phyloP scores from a whole-genome alignment of 2,888 invertebrate genomes.

The Mystacides longicornis region DNA sequence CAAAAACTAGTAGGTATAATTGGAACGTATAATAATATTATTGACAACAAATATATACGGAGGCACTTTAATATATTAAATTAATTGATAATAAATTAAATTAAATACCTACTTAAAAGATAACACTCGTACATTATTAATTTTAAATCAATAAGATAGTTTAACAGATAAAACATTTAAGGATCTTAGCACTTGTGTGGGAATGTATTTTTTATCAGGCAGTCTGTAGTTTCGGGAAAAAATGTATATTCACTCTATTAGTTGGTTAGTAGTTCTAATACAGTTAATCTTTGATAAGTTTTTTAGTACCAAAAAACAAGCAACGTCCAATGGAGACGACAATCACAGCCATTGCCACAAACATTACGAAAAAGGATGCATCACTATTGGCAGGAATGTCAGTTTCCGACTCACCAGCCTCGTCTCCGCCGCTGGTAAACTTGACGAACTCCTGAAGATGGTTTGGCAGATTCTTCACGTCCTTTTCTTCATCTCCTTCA shows the following conservation, averaged over 20 bases:
- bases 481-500: constrained; percentile 55
- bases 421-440: constrained; percentile 48
- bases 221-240: too few species aligned
- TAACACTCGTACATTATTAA: too few species aligned
- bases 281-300: background rate
- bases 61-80: too few species aligned
- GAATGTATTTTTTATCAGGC: too few species aligned
- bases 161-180: too few species aligned
- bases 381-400: constrained; percentile 3
- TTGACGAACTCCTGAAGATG: constrained; percentile 75
- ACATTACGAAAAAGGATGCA: constrained; percentile 28
- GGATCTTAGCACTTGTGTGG: too few species aligned
- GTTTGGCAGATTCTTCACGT: constrained; percentile 59
- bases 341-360: constrained; percentile 34
- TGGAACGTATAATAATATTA: too few species aligned
- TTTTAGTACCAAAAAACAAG: constrained; percentile 31
- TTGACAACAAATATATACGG: too few species aligned
- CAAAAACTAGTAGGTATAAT: too few species aligned
- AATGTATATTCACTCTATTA: constrained; percentile 1
- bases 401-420: constrained; percentile 43
- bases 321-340: constrained; percentile 18
- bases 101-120: too few species aligned
- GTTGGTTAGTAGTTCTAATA: constrained; percentile 1
- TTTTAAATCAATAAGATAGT: too few species aligned
- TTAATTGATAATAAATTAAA: too few species aligned